Percentiles rank a stretch among this genome's conserved stretches.
Conservation (phyloP, 2,113 vertebrate genomes). For the Centrocercus urophasianus region DNA sequence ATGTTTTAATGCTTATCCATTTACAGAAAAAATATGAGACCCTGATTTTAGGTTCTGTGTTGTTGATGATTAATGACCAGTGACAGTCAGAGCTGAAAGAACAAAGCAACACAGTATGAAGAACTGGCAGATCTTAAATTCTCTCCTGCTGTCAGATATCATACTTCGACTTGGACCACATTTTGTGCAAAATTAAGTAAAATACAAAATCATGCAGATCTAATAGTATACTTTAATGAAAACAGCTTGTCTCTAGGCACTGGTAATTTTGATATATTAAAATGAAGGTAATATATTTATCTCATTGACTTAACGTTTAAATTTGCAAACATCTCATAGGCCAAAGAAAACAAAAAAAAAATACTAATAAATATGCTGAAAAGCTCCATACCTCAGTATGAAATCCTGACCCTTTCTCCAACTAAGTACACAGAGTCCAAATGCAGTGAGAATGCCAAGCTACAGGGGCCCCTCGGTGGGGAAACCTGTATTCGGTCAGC, state of each 20-base stretch:
- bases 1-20: background rate
- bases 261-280: background rate
- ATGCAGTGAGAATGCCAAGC: constrained; percentile 62
- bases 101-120: background rate
- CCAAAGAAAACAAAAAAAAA: constrained; percentile 42
- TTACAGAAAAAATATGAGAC: background rate
- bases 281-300: background rate
- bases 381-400: constrained; percentile 64
- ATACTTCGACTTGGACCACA: background rate
- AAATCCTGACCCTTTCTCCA: constrained; percentile 72
- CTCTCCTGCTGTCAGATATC: constrained; percentile 35
- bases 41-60: background rate
- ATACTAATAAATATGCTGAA: constrained; percentile 56
- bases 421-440: constrained; percentile 64
- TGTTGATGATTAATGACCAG: constrained; percentile 14
- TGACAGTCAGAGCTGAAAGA: constrained; percentile 29
- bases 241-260: background rate
- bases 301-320: background rate
- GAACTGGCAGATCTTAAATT: constrained; percentile 30
- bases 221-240: background rate
- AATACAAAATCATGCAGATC: background rate
- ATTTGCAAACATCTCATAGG: background rate
- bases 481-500: constrained; percentile 59
- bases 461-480: constrained; percentile 64
- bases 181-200: constrained; percentile 25